Conservation (phyloP, 2,113 vertebrate genomes). For the Myiozetetes cayanensis region DNA sequence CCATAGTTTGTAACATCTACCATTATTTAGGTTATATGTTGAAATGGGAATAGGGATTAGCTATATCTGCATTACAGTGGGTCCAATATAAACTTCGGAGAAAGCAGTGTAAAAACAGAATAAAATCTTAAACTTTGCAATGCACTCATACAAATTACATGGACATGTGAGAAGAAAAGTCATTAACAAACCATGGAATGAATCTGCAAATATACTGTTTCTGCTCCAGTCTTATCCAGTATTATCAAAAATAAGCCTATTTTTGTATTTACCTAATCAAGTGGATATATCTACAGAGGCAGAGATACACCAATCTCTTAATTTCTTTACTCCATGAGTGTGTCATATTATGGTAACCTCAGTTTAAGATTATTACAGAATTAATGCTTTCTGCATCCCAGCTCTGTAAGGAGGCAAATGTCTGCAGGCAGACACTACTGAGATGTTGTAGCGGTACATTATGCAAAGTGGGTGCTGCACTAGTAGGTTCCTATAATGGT, state of each 20-base stretch:
- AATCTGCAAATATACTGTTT: neutral
- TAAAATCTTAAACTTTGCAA: neutral
- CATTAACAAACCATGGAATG: neutral
- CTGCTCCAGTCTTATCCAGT: neutral
- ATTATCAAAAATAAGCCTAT: neutral
- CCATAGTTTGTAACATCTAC: neutral
- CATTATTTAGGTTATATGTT: neutral
- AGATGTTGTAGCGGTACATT: neutral
- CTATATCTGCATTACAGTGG: neutral
- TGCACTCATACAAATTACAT: neutral
- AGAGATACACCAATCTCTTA: neutral
- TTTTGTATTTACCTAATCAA: neutral
- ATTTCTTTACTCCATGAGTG: neutral
- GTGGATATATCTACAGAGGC: neutral
- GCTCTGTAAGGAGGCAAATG: neutral
- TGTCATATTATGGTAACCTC: neutral
- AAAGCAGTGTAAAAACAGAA: neutral
- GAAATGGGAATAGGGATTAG: neutral
- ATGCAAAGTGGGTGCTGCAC: fast-evolving
- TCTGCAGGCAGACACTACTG: neutral
- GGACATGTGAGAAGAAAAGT: neutral
- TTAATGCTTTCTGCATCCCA: neutral
- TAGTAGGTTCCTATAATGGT: neutral
- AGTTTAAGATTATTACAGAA: neutral
- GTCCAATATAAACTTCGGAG: neutral